Evolutionary conservation across 2,797 vertebrate genomes (phyloP).

Genomic region (Ceyx erithaca): DNA sequence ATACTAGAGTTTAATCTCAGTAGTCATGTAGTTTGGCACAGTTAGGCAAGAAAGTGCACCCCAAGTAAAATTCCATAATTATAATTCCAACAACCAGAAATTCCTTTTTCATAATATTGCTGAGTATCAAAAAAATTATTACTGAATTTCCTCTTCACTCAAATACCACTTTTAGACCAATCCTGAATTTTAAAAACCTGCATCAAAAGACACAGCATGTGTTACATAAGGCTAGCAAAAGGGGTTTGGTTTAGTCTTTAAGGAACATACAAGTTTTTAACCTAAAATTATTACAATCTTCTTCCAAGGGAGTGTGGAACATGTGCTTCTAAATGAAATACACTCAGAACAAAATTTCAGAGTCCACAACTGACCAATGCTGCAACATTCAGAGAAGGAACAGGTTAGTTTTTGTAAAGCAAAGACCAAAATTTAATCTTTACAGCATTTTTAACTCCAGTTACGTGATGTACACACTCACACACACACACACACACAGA

Average conservation of each 20-base stretch:
- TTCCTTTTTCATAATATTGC: neutral
- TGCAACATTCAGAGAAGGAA: neutral
- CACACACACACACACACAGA: too few relatives aligned
- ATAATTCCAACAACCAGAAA: neutral
- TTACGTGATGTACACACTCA: neutral
- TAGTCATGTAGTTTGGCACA: neutral
- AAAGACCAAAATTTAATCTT: neutral
- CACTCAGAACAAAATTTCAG: neutral
- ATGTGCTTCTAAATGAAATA: neutral
- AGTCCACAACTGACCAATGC: neutral
- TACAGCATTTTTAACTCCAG: neutral
- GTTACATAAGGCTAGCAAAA: neutral
- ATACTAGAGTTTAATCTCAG: neutral
- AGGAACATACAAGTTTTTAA: neutral
- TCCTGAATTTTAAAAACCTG: neutral
- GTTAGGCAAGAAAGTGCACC: neutral
- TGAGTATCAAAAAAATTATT: neutral
- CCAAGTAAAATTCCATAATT: neutral
- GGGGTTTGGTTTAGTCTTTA: neutral
- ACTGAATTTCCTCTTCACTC: neutral
- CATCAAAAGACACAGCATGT: neutral
- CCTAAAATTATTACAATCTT: neutral
- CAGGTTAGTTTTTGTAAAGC: neutral
- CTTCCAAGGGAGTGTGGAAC: neutral
- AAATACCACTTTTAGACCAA: neutral